Evolutionary conservation across 2,113 vertebrate species (phyloP).

Genomic region (Sakesphorus luctuosus): DNA sequence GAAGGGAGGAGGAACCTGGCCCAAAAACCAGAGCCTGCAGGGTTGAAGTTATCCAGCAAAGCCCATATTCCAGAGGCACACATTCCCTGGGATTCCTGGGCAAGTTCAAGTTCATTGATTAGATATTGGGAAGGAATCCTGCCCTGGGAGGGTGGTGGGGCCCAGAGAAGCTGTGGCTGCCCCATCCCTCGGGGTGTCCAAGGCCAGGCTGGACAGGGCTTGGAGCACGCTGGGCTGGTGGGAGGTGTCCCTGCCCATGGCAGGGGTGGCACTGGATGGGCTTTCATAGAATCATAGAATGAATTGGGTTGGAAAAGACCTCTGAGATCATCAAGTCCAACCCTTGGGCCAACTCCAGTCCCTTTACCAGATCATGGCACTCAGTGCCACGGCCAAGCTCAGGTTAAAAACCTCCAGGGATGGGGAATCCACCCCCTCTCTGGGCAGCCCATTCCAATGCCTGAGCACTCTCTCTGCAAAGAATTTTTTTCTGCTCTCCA

Average conservation of each 20-base stretch:
- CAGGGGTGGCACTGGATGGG: neutral
- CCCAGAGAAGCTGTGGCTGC: neutral
- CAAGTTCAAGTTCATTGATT: neutral
- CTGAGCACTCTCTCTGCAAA: too few species aligned
- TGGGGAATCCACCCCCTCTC: too few species aligned
- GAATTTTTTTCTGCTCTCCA: too few species aligned
- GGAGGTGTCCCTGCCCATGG: neutral
- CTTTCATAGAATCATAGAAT: neutral
- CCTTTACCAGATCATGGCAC: too few species aligned
- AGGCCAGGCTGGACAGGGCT: neutral
- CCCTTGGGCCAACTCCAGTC: too few species aligned
- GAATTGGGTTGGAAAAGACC: too few species aligned
- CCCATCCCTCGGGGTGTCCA: neutral
- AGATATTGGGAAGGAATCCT: neutral
- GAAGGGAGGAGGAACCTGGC: neutral
- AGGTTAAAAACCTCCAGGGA: too few species aligned
- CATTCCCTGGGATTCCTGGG: neutral
- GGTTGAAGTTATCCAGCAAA: neutral
- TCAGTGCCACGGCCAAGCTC: too few species aligned
- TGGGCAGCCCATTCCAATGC: too few species aligned
- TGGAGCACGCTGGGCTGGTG: neutral
- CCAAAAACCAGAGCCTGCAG: neutral
- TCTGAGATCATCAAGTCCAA: too few species aligned
- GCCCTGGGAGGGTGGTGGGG: neutral
- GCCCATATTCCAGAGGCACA: neutral